phyloP scores from a whole-genome alignment of 2,113 vertebrate genomes.

The Corvus cornix region DNA sequence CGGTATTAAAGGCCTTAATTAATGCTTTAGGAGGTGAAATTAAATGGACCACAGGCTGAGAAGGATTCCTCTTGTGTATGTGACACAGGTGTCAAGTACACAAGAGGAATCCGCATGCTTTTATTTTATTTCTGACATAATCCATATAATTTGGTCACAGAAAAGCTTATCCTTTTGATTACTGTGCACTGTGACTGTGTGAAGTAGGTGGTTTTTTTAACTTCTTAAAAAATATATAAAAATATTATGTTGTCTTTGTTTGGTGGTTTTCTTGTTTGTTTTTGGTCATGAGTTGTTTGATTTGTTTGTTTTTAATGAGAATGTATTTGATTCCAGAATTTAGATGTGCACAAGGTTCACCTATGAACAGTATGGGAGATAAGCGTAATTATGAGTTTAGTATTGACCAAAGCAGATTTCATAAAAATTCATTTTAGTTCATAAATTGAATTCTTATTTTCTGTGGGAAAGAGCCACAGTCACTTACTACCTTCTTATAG shows the following conservation, averaged over 20 bases:
- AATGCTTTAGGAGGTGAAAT: not conserved
- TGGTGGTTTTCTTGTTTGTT: not conserved
- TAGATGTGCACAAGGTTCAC: not conserved
- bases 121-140: not conserved
- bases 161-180: not conserved
- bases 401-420: not conserved
- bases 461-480: not conserved
- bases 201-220: not conserved
- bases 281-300: not conserved
- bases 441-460: not conserved
- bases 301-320: not conserved
- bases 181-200: not conserved
- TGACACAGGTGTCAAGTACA: accelerated
- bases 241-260: not conserved
- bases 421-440: not conserved
- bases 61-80: not conserved
- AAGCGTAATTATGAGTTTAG: not conserved
- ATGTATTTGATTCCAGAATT: not conserved
- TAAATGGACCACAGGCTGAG: not conserved
- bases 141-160: not conserved
- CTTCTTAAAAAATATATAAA: not conserved
- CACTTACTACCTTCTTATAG: not conserved
- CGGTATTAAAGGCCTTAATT: not conserved
- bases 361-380: not conserved
- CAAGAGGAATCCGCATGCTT: not conserved